Base-by-base conservation (phyloP, 2,888 invertebrate genomes). In the Cataglyphis albicans region DNA sequence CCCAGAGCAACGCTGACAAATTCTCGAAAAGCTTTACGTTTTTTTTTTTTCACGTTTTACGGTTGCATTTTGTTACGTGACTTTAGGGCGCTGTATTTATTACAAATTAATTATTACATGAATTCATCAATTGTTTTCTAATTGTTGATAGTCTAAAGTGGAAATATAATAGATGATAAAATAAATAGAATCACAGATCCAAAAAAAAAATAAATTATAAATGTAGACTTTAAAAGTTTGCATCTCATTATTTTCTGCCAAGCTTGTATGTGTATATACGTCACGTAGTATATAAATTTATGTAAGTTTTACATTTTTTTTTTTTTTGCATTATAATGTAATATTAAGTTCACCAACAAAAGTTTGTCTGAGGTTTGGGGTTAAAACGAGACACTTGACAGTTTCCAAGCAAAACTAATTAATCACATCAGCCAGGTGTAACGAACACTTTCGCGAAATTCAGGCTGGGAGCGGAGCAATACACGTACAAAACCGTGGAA, bases 401-500 rank as follows among this genome's bases (percentile, higher is more conserved):
- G 35, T 59, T 21, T 70, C 21, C 59, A 21, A 35, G 12, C 32
- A 18, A 64, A 52, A 70, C 78, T 80, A 80, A 80, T 80, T 70
- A 80, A 70, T 80, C 44, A 80, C 21, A 59, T 44, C 21, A 44
- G 41, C 38, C 68, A 76, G 68, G 29, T 76, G 68, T 68, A 76
- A 76, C 21, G 68, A 68, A 68, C 68, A 41, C 59, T 41, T n/a
- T 63, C 63, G 32, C 38, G 65, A 63, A 72, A 52, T 83, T 48
- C 76, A 93, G 92, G 84, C 75, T 92, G 85, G 89, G 91, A 32
- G 89, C 92, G 63, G 94, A 92, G 75, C 94, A 94, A 84, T 94
- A 94, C 84, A 93, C 92, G 44, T 94, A 94, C 82, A 91, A 91
- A 44, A 94, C 94, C 38, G 94, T 94, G n/a, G 94, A 94, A 82